Percentiles rank a stretch among this genome's conserved stretches.
Evolutionary conservation across 2,797 vertebrate species (phyloP).

Genomic region (Fratercula arctica): DNA sequence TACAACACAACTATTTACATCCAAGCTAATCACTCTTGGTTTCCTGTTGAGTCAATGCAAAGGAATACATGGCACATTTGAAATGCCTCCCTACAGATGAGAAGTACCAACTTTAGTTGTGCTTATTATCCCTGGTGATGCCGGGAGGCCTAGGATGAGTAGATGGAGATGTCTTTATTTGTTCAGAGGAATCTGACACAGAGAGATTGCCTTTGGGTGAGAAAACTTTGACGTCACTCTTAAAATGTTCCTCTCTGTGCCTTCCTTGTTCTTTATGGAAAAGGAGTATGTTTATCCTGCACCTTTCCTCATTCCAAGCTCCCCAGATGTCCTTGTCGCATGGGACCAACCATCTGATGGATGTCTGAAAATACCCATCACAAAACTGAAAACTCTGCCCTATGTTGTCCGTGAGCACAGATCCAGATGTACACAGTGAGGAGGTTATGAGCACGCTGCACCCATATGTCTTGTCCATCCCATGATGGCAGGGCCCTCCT

Average conservation of each 20-base stretch:
- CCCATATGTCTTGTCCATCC: background rate
- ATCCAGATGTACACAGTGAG: background rate
- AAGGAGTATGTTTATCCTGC: background rate
- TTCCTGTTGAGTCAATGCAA: background rate
- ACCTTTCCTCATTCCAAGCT: conserved; percentile 1
- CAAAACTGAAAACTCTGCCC: background rate
- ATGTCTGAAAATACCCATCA: background rate
- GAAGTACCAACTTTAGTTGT: background rate
- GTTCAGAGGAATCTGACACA: background rate
- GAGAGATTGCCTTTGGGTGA: background rate
- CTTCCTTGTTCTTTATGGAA: background rate
- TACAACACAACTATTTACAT: background rate
- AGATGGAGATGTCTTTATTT: background rate
- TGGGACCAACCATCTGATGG: background rate
- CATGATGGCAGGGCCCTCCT: background rate
- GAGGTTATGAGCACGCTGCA: rapidly evolving
- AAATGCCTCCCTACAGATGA: background rate
- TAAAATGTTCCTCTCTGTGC: background rate
- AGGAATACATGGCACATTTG: background rate
- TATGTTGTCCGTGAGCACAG: background rate
- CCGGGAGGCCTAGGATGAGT: background rate
- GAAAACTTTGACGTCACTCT: background rate
- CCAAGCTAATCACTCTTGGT: background rate
- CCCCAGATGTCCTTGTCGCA: background rate
- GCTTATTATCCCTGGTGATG: background rate